Base-by-base conservation (phyloP, 2,797 vertebrate genomes). In the Uromys caudimaculatus region DNA sequence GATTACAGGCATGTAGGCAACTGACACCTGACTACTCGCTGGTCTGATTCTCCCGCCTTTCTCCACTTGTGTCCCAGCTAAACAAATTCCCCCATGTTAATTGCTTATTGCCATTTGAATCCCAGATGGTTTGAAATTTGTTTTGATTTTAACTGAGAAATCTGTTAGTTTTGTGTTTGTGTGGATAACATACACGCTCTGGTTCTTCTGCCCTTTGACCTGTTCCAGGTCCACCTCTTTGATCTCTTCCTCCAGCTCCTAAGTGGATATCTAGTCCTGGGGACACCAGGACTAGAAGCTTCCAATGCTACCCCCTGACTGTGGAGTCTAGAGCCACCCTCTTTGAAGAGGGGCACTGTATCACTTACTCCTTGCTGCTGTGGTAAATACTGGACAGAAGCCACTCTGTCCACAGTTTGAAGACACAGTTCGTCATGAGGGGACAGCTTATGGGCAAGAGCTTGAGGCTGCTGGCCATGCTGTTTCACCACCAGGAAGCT, bases 61-160 rank as follows among this genome's bases (percentile, higher is more conserved):
- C 84, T 50, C 60, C 38, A 52, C 4, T 10, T 35, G 67, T 14
- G 50, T 62, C 64, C 76, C 75, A 52, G 38, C 27, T 47, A 69
- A 93, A 89, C 41, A 52, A 41, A 44, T 44, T 58, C 69, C 27
- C 44, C 62, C 82, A 32, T 32, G 6, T 35, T 85, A 64, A 9
- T 67, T 92, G 38, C 35, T 3, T 56, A 38, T 8, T 3, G 14
- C 71, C 21, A 7, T 29, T 54, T 54, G n/a, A 81, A 88, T 94
- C 44, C 75, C 12, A 23, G 12, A 24, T 19, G 58, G 62, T 67
- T 77, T 93, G 16, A 92, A 81, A 50, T 92, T 29, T 58, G 35
- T 56, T 67, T 62, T 62, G 78, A 58, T 47, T 87, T 95, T 94
- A 79, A 91, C 78, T 35, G 44, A 89, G 47, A 78, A 78, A 67